A percentile compares a stretch with the other conserved stretches of the same genome.
Evolutionary conservation across 2,888 invertebrate species (phyloP).

Genomic region (Lepidocyrtoides sp.): DNA sequence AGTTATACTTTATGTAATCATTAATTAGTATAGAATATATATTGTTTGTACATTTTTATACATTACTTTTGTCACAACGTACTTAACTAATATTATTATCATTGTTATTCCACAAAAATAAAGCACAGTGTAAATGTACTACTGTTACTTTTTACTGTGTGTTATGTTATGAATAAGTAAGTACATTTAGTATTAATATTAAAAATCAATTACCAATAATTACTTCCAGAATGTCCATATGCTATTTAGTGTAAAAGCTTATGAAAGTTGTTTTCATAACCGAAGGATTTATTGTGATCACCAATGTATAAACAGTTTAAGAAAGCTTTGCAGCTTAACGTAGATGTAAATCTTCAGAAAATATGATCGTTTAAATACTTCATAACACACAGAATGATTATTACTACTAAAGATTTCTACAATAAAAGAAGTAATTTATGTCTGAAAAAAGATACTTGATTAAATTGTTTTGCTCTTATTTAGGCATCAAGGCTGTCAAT

Average conservation of each 20-base stretch:
- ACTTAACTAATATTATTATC: background rate
- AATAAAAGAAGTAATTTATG: background rate
- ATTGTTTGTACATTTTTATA: conserved; percentile 63
- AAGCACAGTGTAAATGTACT: background rate
- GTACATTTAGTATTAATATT: conserved; percentile 25
- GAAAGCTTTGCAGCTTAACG: background rate
- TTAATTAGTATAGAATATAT: background rate
- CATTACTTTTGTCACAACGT: conserved; percentile 25
- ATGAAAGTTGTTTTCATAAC: conserved; percentile 21
- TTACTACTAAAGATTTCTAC: conserved; percentile 23
- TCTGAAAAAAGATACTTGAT: too few relatives aligned
- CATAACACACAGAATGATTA: background rate
- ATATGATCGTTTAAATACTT: background rate
- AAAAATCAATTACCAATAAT: background rate
- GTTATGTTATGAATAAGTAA: background rate
- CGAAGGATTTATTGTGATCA: conserved; percentile 56
- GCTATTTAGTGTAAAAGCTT: background rate
- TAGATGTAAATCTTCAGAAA: conserved; percentile 15
- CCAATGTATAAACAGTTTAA: conserved; percentile 31
- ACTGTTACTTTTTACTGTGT: background rate
- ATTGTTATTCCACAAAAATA: background rate
- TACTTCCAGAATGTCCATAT: background rate
- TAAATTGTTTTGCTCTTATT: too few relatives aligned
- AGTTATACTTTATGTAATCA: too few relatives aligned
- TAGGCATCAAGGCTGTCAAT: too few relatives aligned